Conservation (phyloP, 2,113 vertebrate species). For the Urocynchramus pylzowi region DNA sequence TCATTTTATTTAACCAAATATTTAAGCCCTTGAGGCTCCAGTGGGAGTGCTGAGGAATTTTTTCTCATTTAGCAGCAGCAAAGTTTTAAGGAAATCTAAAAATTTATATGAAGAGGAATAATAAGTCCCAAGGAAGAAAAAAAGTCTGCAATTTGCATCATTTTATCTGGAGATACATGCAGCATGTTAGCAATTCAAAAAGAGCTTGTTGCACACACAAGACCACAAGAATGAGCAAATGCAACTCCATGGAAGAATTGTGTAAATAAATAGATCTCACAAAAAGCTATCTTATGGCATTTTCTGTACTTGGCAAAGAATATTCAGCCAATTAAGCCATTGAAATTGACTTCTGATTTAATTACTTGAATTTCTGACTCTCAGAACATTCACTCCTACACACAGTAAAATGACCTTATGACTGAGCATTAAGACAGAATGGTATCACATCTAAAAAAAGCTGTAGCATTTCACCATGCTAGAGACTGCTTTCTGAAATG, state of each 20-base stretch:
- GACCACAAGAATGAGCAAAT: neutral
- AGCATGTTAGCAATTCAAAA: neutral
- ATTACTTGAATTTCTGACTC: slow-evolving; percentile 4
- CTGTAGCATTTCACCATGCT: neutral
- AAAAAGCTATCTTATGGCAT: neutral
- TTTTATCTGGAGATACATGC: neutral
- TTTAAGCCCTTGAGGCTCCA: neutral
- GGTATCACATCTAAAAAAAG: neutral
- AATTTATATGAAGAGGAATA: neutral
- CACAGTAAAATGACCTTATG: neutral
- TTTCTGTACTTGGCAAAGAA: neutral
- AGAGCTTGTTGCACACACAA: neutral
- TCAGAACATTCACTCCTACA: neutral
- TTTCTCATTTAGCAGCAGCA: neutral
- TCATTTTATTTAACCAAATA: neutral
- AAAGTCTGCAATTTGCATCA: neutral
- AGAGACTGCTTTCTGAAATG: neutral
- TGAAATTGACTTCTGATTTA: neutral
- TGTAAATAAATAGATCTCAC: neutral
- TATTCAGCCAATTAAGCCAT: rapidly evolving
- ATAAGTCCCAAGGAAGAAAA: neutral
- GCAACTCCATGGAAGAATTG: neutral
- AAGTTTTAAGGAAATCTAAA: neutral
- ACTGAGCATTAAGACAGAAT: neutral
- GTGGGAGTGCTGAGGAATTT: neutral